Base-by-base conservation (phyloP, 1,140 invertebrate species). In the Papilio machaon region DNA sequence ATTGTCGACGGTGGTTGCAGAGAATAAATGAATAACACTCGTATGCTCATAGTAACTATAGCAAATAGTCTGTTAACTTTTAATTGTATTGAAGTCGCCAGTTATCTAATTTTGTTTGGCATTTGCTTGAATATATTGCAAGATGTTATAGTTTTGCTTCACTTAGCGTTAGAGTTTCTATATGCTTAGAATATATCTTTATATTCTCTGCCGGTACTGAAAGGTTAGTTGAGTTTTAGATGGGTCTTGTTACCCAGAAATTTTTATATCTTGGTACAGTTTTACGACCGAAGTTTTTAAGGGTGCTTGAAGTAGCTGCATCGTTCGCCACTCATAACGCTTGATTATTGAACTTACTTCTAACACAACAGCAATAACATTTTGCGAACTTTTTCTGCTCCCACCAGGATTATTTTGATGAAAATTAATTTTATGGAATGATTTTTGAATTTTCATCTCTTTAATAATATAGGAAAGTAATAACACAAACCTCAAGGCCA, bases 231-330 rank as follows among this genome's bases (percentile, higher is more conserved):
- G 30, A 70, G 30, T 35, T 70, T 70, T 35, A 70, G 64, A 38
- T 35, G 64, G 30, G 35, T 60, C 58, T 60, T 70, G 64, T 70
- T 70, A 38, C 30, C 13, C 64, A 19, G 64, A 23, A 30, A 70
- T 35, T 70, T 70, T 70, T 70, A 70, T 70, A 70, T 70, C 30
- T 70, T 35, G 5, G 64, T 70, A 70, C 64, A 70, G 64, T 70
- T 70, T 70, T 70, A 70, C n/a, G 64, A 4, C 11, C 4, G 15
- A 70, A 70, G 64, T 70, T 70, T 70, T 70, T 70, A 70, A 70
- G 64, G 64, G 64, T 70, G 11, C 13, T 70, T 13, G 64, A 38
- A 70, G 58, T 60, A 60, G 64, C 64, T 35, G 64, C 64, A 70
- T 35, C 52, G 52, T 54, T 54, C 60, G 60, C 60, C 60, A 64